Base-by-base conservation (phyloP, 2,797 vertebrate genomes). In the Halcyon badia region DNA sequence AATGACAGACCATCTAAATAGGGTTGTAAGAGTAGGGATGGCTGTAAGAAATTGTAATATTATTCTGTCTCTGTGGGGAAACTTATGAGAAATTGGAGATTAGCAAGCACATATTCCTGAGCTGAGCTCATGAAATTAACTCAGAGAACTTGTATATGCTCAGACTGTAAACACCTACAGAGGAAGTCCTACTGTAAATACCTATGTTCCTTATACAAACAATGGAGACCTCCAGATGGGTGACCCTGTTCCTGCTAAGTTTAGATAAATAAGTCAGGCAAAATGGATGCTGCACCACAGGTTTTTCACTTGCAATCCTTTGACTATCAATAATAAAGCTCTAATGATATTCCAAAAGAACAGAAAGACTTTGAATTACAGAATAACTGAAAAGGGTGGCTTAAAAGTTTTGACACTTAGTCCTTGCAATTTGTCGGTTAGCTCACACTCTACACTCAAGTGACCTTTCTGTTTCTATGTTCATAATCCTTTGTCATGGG, bases 1-100 rank as follows among this genome's bases (percentile, higher is more conserved):
- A n/a, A 0, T 3, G 33, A 20, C 18, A 31, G 6, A 2, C 20
- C 35, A 15, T 22, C 26, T 65, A 52, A 62, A 64, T 6, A 14
- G 30, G 24, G 2, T 4, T 20, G 10, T 22, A 20, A 9, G 0
- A 30, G 35, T 1, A 70, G 20, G 25, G 26, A 33, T 1, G 4
- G 22, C 31, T 71, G 8, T 30, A 70, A 81, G 21, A 6, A 19
- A 8, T 5, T 0, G 1, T 37, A 20, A 13, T 33, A 41, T 14
- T 17, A 8, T 42, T 65, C 28, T 70, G 78, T 25, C 10, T 52
- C n/a, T 33, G 17, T 6, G 16, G 11, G 48, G 14, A 83, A 71
- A 22, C 19, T 52, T 39, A 5, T 44, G 44, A 30, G 5, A 76
- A 3, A 39, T 4, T 7, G 9, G 42, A n/a, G 11, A 10, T 19